Conservation (phyloP, 2,888 invertebrate genomes). For the Xestobium rufovillosum region DNA sequence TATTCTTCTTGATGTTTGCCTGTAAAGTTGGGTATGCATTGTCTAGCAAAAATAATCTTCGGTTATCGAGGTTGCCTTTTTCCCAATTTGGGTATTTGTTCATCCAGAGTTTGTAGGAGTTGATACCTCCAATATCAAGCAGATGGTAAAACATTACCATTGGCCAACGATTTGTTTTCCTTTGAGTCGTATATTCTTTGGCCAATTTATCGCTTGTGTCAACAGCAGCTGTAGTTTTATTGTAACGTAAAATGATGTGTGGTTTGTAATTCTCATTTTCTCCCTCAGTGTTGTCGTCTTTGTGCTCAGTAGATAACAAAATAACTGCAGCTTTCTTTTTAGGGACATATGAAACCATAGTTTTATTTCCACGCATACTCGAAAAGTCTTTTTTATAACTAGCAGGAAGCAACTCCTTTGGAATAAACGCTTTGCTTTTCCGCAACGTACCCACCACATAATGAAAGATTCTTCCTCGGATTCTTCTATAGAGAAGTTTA, state of each 20-base stretch:
- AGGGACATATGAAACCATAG: slow-evolving; percentile 18
- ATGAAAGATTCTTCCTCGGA: too few species aligned
- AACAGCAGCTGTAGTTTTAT: slow-evolving; percentile 22
- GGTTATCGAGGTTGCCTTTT: slow-evolving; percentile 14
- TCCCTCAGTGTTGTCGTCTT: slow-evolving; percentile 16
- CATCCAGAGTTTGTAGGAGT: slow-evolving; percentile 17
- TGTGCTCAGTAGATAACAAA: slow-evolving; percentile 16
- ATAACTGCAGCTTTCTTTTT: slow-evolving; percentile 16
- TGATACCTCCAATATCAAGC: slow-evolving; percentile 19
- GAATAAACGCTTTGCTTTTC: slow-evolving; percentile 19
- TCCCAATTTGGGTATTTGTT: slow-evolving; percentile 16
- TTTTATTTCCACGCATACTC: slow-evolving; percentile 16
- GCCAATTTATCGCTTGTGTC: slow-evolving; percentile 21
- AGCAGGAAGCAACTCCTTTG: too few species aligned
- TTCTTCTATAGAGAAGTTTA: slow-evolving; percentile 12
- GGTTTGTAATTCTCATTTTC: slow-evolving; percentile 19
- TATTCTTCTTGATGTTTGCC: too few species aligned
- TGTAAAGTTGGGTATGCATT: slow-evolving; percentile 10
- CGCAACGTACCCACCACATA: slow-evolving; percentile 16
- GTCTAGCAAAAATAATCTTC: slow-evolving; percentile 19
- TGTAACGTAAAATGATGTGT: slow-evolving; percentile 22
- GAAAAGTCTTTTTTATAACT: slow-evolving; percentile 14
- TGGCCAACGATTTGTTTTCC: slow-evolving; percentile 22
- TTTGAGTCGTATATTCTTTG: slow-evolving; percentile 17
- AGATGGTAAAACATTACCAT: slow-evolving; percentile 23